These are phyloP conservation scores for Heliconius aoede DNA, from an alignment of 2,888 invertebrate species.

Conservation along the genomic window DNA sequence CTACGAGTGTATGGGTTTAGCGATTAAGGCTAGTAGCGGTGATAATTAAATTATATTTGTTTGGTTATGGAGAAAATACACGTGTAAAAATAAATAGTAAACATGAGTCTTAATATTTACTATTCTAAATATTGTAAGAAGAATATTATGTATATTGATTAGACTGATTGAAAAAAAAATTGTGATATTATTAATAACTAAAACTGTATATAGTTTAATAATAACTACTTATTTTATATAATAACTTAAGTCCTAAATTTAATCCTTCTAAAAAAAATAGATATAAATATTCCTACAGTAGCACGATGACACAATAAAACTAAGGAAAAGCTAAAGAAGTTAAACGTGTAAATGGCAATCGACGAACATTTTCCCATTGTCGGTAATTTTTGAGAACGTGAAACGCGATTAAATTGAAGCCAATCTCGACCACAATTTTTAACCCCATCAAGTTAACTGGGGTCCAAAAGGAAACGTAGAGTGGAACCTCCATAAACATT, in stretches of 20 bases:
- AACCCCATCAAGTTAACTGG: constrained; percentile 41
- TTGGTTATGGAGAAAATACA: background rate
- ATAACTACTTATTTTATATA: no score
- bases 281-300: background rate
- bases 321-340: background rate
- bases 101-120: background rate
- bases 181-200: background rate
- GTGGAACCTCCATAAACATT: constrained; percentile 48
- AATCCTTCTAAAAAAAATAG: background rate
- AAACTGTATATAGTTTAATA: background rate
- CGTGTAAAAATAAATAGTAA: background rate
- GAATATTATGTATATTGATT: no score
- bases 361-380: background rate
- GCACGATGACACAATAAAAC: background rate
- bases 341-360: constrained; percentile 17
- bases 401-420: constrained; percentile 29
- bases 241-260: background rate
- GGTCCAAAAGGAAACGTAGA: constrained; percentile 46
- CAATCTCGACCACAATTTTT: constrained; percentile 42
- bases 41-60: constrained; percentile 6
- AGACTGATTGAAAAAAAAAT: background rate
- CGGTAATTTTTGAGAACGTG: constrained; percentile 17
- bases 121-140: no score
- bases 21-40: constrained; percentile 6
- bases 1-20: constrained; percentile 20